Evolutionary conservation across 2,797 vertebrate species (phyloP).

Genomic region (Heliangelus exortis): DNA sequence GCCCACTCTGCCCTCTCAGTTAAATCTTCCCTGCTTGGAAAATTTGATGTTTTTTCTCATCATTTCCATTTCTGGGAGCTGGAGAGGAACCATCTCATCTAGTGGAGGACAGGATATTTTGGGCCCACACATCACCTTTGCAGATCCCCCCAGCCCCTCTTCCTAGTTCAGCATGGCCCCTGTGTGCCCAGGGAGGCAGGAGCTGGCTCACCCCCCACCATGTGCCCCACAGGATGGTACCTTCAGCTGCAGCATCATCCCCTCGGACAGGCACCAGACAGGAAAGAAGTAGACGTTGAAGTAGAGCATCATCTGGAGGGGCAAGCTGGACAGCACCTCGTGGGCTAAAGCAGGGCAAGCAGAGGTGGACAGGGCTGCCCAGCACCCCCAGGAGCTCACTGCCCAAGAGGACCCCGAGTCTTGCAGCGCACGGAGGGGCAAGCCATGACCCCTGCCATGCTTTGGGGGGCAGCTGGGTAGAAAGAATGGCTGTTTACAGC

Average conservation of each 20-base stretch:
- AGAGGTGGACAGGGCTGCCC: background rate
- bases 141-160: background rate
- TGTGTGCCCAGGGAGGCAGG: background rate
- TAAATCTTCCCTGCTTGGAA: background rate
- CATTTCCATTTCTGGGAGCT: background rate
- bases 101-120: background rate
- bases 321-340: slow-evolving; percentile 81
- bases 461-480: fast-evolving
- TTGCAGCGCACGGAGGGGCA: fast-evolving
- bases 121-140: background rate
- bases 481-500: background rate
- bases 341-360: slow-evolving; percentile 52
- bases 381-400: fast-evolving
- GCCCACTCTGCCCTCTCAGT: background rate
- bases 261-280: slow-evolving; percentile 85
- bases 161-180: background rate
- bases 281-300: slow-evolving; percentile 88
- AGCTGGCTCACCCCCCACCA: background rate
- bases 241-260: slow-evolving; percentile 87
- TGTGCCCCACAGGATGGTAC: background rate
- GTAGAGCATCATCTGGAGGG: slow-evolving; percentile 90
- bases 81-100: background rate
- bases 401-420: background rate
- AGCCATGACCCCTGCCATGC: fast-evolving
- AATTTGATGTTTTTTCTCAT: background rate